Evolutionary conservation across 1,140 invertebrate genomes (phyloP), one percentile per base, ranked within the genome.

Genomic region (Temnothorax nylanderi): DNA sequence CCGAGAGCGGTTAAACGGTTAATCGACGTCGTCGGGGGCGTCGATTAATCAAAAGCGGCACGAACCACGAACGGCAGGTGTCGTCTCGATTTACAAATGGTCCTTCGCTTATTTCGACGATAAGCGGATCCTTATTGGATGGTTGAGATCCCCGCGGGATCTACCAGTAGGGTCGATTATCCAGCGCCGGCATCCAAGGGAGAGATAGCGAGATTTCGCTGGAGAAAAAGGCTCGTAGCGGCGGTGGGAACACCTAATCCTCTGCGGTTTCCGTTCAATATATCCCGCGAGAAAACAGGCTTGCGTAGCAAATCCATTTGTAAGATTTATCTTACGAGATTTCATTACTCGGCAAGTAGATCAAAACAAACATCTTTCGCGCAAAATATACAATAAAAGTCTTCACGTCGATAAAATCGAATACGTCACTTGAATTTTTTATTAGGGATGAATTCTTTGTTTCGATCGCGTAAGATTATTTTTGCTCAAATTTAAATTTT

Each of bases 61-160:
- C 41, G 54, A 47, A 34, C 65, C 80, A 58, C 78, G 78, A 82
- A 54, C 51, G 80, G 51, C 49, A 34, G 67, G 54, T 71, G 69
- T 49, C 69, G 69, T 84, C 69, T 84, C 80, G 80, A 84, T 84
- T 75, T 84, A 75, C 80, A 84, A 84, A 84, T 75, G 41, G 80
- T 74, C 44, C 80, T 71, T 13, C 80, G 56, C 80, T 58, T 84
- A 75, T 84, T 84, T 84, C 54, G 56, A 54, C 69, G 80, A 84
- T 84, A 84, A 84, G 41, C 80, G 54, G 13, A 75, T 84, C 41
- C 69, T 82, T 84, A 75, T 84, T 84, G 80, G 69, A 84, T 47
- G 69, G 41, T 47, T 32, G 67, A 21, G 18, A 32, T 84, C 54
- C 54, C 56, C 54, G 54, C 18, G 32, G 69, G 80, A 75, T 32